Percentiles rank a stretch among this genome's conserved stretches.
Conservation (phyloP, 2,888 invertebrate genomes). For the Eilema sororculum region DNA sequence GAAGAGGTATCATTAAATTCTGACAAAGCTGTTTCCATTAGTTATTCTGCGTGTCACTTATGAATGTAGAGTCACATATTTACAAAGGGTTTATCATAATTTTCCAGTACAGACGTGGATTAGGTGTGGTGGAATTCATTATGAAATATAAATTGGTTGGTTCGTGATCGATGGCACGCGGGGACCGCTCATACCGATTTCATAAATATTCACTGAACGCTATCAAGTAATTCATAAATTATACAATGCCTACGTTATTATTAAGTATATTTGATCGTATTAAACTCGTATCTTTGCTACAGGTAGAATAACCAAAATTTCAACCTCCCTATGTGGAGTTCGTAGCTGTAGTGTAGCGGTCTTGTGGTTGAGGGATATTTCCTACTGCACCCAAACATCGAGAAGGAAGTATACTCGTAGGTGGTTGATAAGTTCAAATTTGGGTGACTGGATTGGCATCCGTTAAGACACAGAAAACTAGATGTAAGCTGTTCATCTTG, state of each 20-base stretch:
- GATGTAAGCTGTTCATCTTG: too few relatives aligned
- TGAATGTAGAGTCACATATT: not conserved
- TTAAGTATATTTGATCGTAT: constrained; percentile 32
- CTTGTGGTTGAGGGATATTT: too few relatives aligned
- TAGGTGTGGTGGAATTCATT: constrained; percentile 46
- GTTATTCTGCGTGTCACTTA: too few relatives aligned
- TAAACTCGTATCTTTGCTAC: not conserved
- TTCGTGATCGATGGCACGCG: constrained; percentile 50
- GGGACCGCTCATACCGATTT: constrained; percentile 39
- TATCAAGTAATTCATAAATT: constrained; percentile 39
- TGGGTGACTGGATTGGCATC: too few relatives aligned
- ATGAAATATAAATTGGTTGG: constrained; percentile 53
- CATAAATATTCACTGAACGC: constrained; percentile 39
- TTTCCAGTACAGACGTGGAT: not conserved
- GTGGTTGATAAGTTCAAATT: too few relatives aligned
- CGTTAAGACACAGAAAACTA: too few relatives aligned
- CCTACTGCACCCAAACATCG: too few relatives aligned
- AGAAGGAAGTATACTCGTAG: too few relatives aligned
- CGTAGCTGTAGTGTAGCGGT: too few relatives aligned
- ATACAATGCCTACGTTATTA: constrained; percentile 44
- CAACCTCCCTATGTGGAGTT: too few relatives aligned
- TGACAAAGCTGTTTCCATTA: too few relatives aligned
- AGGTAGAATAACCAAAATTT: not conserved
- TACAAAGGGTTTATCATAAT: not conserved
- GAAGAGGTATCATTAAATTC: not conserved